Conservation (phyloP, 2,797 vertebrate species). For the Erethizon dorsatum region DNA sequence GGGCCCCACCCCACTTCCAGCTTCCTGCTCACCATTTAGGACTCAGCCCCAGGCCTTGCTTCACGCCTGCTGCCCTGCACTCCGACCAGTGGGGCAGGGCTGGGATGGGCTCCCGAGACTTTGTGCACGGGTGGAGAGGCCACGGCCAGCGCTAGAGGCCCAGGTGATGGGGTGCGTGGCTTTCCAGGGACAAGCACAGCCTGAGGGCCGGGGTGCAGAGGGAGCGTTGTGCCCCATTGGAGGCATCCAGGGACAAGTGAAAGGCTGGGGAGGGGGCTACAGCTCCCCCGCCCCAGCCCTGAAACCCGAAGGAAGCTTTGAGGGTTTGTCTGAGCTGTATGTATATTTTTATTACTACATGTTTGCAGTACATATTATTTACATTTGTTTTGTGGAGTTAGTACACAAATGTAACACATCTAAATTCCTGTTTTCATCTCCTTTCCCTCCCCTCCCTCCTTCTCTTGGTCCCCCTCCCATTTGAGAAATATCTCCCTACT, state of each 20-base stretch:
- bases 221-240: fast-evolving
- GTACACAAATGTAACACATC: background rate
- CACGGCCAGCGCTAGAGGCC: background rate
- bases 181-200: background rate
- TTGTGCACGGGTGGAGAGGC: background rate
- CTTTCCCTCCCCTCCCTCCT: background rate
- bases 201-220: background rate
- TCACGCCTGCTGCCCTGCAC: background rate
- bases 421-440: too few relatives aligned
- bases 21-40: background rate
- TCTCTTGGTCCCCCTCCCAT: background rate
- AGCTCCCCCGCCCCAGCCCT: too few relatives aligned
- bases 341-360: background rate
- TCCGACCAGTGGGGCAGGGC: background rate
- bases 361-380: fast-evolving
- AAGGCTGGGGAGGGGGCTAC: background rate
- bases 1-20: background rate
- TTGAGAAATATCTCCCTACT: background rate
- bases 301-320: background rate
- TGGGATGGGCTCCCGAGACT: background rate
- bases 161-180: background rate
- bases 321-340: background rate
- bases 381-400: background rate
- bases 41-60: background rate
- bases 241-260: fast-evolving